Evolutionary conservation across 37 sponge, comb jelly and placozoan species (phyloP).

Genomic region (Hexactinellida sp.): DNA sequence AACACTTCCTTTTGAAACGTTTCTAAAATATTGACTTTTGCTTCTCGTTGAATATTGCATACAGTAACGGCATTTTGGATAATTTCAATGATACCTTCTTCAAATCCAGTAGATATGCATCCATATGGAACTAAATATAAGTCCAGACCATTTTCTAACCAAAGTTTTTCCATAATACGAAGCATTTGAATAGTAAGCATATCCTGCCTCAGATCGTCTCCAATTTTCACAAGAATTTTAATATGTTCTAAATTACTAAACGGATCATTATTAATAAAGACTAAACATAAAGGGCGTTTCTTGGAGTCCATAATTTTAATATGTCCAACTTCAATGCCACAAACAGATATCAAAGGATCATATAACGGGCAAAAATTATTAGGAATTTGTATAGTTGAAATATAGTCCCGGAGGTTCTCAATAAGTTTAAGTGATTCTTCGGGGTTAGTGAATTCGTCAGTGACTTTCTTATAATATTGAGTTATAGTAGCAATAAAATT

Average conservation of each 20-base stretch:
- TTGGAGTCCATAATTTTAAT: conserved; percentile 77
- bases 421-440: neutral
- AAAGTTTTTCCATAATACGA: conserved; percentile 56
- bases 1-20: neutral
- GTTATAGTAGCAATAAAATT: neutral
- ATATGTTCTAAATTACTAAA: conserved; percentile 25
- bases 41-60: neutral
- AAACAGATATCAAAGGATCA: neutral
- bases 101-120: conserved; percentile 58
- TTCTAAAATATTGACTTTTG: conserved; percentile 8
- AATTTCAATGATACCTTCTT: conserved; percentile 76
- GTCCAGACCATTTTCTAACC: conserved; percentile 47
- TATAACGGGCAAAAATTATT: neutral
- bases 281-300: conserved; percentile 81
- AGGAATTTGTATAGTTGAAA: neutral
- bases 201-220: conserved; percentile 85
- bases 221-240: conserved; percentile 70
- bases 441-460: neutral
- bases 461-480: neutral
- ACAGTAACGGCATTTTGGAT: conserved; percentile 60
- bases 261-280: conserved; percentile 60
- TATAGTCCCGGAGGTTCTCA: neutral
- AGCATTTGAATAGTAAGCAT: conserved; percentile 91
- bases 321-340: neutral
- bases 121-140: conserved; percentile 59